phyloP scores from a whole-genome alignment of 2,888 invertebrate species.

The Julus scanicus region DNA sequence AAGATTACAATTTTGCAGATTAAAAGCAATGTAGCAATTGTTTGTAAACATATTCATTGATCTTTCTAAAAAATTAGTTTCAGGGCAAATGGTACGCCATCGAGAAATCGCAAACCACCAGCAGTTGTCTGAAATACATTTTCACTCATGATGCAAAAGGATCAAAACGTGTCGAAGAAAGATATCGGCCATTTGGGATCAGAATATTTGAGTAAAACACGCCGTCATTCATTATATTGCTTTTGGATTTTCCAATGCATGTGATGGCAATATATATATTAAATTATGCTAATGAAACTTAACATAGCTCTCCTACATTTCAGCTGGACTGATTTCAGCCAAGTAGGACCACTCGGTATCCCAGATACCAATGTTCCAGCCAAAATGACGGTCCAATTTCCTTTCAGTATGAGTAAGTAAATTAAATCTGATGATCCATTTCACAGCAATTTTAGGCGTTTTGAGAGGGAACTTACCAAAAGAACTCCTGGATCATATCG shows the following conservation, averaged over 20 bases:
- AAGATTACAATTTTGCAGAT: neutral
- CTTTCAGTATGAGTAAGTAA: slow-evolving; percentile 75
- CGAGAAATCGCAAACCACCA: slow-evolving; percentile 84
- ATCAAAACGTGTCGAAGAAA: slow-evolving; percentile 60
- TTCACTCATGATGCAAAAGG: slow-evolving; percentile 74
- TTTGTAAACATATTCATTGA: neutral
- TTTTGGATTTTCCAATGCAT: too few species aligned
- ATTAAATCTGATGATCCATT: neutral
- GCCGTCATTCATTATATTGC: neutral
- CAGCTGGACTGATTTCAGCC: slow-evolving; percentile 53
- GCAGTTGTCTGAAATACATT: slow-evolving; percentile 81
- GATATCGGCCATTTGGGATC: slow-evolving; percentile 29
- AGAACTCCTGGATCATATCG: too few species aligned
- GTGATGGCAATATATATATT: too few species aligned
- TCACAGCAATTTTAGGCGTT: too few species aligned
- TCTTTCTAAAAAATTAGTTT: slow-evolving; percentile 70
- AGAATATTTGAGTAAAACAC: slow-evolving; percentile 47
- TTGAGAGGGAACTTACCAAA: too few species aligned
- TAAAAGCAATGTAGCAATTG: neutral
- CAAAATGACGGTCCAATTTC: slow-evolving; percentile 80
- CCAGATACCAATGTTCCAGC: slow-evolving; percentile 70
- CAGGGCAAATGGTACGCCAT: slow-evolving; percentile 84
- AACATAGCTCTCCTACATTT: neutral
- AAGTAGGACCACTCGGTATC: slow-evolving; percentile 75
- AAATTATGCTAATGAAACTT: slow-evolving; percentile 43